Percentiles rank a stretch among this genome's conserved stretches.
Evolutionary conservation across 2,113 vertebrate species (phyloP).

Genomic region (Motacilla alba): DNA sequence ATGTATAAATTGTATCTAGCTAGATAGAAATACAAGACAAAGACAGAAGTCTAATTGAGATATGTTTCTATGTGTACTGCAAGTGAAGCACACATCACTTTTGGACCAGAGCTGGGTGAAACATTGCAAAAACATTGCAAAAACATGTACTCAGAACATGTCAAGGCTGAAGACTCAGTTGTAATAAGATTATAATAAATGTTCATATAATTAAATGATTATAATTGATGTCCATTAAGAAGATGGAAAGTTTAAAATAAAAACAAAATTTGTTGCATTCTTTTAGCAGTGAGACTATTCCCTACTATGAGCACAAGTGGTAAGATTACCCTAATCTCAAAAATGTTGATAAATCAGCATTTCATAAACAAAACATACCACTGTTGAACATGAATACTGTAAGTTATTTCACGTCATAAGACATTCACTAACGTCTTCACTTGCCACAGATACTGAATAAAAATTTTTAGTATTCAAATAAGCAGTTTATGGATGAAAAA

Average conservation of each 20-base stretch:
- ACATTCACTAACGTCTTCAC: not conserved
- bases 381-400: not conserved
- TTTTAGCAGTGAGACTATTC: not conserved
- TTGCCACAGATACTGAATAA: not conserved
- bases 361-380: not conserved
- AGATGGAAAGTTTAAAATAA: not conserved
- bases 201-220: not conserved
- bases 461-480: not conserved
- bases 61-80: not conserved
- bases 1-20: not conserved
- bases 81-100: not conserved
- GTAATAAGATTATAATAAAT: not conserved
- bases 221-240: not conserved
- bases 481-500: not conserved
- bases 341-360: not conserved
- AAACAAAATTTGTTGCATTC: not conserved
- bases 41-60: not conserved
- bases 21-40: not conserved
- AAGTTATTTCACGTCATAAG: not conserved
- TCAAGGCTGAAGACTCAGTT: not conserved
- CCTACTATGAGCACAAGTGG: fast-evolving
- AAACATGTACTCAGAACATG: not conserved
- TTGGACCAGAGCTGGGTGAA: not conserved
- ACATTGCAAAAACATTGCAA: not conserved
- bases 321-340: not conserved